phyloP scores from a whole-genome alignment of 2,797 vertebrate species.

The Cryptoprocta ferox region DNA sequence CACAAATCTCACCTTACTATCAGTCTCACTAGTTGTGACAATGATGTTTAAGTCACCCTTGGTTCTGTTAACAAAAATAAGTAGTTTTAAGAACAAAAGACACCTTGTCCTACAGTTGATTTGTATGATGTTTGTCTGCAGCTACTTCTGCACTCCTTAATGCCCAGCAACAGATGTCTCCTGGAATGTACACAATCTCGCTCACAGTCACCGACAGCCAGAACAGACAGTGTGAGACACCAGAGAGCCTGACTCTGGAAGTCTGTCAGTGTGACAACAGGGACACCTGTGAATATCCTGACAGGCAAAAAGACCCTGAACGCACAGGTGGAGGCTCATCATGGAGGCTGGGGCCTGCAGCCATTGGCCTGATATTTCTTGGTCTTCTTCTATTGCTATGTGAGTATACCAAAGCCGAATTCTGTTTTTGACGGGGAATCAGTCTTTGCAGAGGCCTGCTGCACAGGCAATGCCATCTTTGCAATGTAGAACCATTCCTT shows the following conservation, averaged over 20 bases:
- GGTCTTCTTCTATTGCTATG: constrained; percentile 88
- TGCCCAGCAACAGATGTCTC: constrained; percentile 47
- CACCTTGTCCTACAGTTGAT: background rate
- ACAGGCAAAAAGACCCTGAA: rapidly evolving
- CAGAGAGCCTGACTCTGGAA: constrained; percentile 81
- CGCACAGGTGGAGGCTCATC: rapidly evolving
- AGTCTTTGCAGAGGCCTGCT: background rate
- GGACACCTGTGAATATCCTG: constrained; percentile 62
- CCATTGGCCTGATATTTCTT: constrained; percentile 88
- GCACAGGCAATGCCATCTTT: no score
- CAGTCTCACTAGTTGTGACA: background rate
- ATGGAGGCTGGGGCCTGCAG: constrained; percentile 78
- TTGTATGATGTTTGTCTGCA: background rate
- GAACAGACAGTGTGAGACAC: constrained; percentile 76
- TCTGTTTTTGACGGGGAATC: rapidly evolving
- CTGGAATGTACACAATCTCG: constrained; percentile 76
- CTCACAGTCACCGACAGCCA: constrained; percentile 73
- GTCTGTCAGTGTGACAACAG: constrained; percentile 84
- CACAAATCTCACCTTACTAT: background rate
- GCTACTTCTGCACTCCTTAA: constrained; percentile 82
- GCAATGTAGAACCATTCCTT: background rate
- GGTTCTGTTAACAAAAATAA: background rate
- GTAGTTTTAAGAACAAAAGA: background rate
- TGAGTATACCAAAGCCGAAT: constrained; percentile 82
- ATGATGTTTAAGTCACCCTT: background rate